These are phyloP conservation scores for Steinernema carpocapsae DNA, from an alignment of 2,888 invertebrate species.

Conservation along the genomic window DNA sequence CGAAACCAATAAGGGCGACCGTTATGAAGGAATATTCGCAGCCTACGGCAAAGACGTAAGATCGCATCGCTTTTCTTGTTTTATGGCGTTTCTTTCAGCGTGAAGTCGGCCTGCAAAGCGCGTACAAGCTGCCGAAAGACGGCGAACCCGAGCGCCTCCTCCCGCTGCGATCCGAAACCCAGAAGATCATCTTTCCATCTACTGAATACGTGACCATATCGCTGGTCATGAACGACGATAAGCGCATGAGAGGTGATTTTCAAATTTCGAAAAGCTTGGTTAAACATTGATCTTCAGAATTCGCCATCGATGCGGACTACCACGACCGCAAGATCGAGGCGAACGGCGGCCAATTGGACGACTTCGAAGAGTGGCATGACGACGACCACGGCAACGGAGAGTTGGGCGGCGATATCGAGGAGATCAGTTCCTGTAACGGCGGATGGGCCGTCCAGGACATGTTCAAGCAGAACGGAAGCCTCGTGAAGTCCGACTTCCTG, in stretches of 20 bases:
- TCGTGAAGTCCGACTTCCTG: constrained; percentile 89
- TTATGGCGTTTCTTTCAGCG: neutral
- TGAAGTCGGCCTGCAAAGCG: neutral
- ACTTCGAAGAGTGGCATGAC: constrained; percentile 30
- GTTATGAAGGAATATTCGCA: neutral
- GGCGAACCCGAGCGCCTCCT: neutral
- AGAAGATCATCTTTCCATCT: neutral
- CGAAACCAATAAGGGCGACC: neutral
- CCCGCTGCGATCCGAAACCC: neutral
- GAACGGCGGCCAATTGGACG: constrained; percentile 16
- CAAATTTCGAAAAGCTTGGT: neutral
- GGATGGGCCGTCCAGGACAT: constrained; percentile 97
- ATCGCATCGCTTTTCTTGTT: neutral
- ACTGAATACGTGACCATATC: neutral
- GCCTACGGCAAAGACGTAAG: neutral
- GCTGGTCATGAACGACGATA: neutral
- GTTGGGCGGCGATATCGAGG: neutral
- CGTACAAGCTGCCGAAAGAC: neutral
- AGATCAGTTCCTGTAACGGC: constrained; percentile 54
- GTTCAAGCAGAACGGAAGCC: constrained; percentile 90
- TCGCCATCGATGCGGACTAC: constrained; percentile 28
- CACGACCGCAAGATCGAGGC: constrained; percentile 24
- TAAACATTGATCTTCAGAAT: constrained; percentile 13
- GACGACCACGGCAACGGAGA: constrained; percentile 8
- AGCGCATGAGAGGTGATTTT: neutral